Percentiles rank a stretch among this genome's conserved stretches.
These are phyloP conservation scores for Drosophila navojoa DNA, from an alignment of 1,140 invertebrate species.

Conservation along the genomic window DNA sequence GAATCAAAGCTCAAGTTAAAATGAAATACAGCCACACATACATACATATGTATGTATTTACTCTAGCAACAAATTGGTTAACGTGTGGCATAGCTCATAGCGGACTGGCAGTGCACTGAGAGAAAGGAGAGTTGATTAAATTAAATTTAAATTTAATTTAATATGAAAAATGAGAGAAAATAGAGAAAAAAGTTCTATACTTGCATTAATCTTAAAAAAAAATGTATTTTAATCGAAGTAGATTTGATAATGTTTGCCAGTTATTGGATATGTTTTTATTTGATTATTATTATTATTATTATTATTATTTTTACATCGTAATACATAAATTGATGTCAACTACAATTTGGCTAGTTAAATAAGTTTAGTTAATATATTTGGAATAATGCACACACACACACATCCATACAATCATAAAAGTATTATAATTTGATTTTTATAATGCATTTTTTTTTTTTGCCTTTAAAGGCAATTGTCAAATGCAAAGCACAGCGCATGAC, in stretches of 20 bases:
- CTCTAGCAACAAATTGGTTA: constrained; percentile 24
- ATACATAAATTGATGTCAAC: neutral
- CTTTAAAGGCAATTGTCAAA: constrained; percentile 9
- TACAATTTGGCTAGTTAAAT: neutral
- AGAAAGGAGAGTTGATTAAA: neutral
- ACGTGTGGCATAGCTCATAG: constrained; percentile 29
- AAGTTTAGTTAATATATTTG: neutral
- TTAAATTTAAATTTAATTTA: neutral
- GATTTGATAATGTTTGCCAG: too few relatives aligned
- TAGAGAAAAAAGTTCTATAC: neutral
- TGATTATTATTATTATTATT: neutral
- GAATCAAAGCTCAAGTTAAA: constrained; percentile 1
- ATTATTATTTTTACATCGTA: neutral
- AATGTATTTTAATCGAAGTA: neutral
- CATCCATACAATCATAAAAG: neutral
- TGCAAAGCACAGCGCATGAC: constrained; percentile 13
- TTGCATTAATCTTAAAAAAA: neutral
- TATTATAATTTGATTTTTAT: constrained; percentile 10
- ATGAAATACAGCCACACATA: constrained; percentile 11
- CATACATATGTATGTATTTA: neutral
- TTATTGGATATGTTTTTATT: too few relatives aligned
- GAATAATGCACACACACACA: neutral
- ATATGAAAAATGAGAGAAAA: too few relatives aligned
- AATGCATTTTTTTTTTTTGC: constrained; percentile 6
- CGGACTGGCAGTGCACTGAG: neutral